Evolutionary conservation across 2,797 vertebrate species (phyloP).

Genomic region (Synanceia verrucosa): DNA sequence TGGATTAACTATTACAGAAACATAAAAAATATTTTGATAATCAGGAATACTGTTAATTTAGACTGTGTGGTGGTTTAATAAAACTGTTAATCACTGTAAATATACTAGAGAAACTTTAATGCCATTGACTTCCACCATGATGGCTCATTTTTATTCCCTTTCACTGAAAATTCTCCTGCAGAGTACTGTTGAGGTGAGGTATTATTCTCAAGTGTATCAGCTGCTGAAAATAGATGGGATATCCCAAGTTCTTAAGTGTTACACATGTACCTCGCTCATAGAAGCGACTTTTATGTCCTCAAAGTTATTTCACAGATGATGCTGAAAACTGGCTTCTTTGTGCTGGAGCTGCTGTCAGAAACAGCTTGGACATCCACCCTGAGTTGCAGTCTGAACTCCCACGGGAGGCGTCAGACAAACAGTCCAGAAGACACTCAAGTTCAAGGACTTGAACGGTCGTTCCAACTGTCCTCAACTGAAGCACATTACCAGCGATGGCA

Average conservation of each 20-base stretch:
- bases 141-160: slow-evolving; percentile 5
- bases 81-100: too few relatives aligned
- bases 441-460: slow-evolving; percentile 28
- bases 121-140: not conserved
- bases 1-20: too few relatives aligned
- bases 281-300: not conserved
- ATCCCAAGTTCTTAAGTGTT: not conserved
- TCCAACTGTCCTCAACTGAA: slow-evolving; percentile 12
- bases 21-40: too few relatives aligned
- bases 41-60: too few relatives aligned
- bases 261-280: not conserved
- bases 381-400: slow-evolving; percentile 34
- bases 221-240: slow-evolving; percentile 20
- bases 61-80: too few relatives aligned
- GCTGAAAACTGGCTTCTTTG: not conserved
- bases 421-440: slow-evolving; percentile 4
- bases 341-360: not conserved
- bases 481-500: slow-evolving; percentile 28
- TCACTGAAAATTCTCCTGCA: slow-evolving; percentile 27
- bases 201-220: slow-evolving; percentile 16
- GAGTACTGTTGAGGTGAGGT: slow-evolving; percentile 6
- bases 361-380: slow-evolving; percentile 9
- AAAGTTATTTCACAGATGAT: not conserved
- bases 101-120: too few relatives aligned
- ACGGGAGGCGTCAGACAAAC: slow-evolving; percentile 1